Percentiles rank a stretch among this genome's conserved stretches.
These are phyloP conservation scores for Himalopsyche phryganea DNA, from an alignment of 1,140 invertebrate species.

Conservation along the genomic window DNA sequence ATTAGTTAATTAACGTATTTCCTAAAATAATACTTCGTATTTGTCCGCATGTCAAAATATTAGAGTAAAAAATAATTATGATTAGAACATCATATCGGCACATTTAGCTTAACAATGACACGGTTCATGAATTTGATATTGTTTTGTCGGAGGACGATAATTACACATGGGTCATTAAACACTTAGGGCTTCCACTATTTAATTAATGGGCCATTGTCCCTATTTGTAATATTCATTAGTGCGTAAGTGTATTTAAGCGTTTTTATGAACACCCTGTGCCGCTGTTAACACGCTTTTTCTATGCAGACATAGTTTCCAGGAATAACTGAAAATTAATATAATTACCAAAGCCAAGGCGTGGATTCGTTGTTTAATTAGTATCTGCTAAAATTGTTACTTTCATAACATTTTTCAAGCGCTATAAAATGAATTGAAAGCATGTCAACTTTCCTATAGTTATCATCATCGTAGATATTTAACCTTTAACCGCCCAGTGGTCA, in stretches of 20 bases:
- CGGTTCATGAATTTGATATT: constrained; percentile 22
- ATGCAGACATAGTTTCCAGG: background rate
- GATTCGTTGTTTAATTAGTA: background rate
- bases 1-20: no score
- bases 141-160: constrained; percentile 21
- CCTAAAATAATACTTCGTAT: no score
- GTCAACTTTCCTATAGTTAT: no score
- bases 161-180: constrained; percentile 30
- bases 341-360: background rate
- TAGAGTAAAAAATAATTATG: no score
- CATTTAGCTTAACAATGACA: constrained; percentile 17
- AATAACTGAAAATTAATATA: background rate
- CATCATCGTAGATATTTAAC: no score
- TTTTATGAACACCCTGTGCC: constrained; percentile 15
- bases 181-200: constrained; percentile 11
- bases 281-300: constrained; percentile 2
- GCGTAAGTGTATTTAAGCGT: constrained; percentile 14
- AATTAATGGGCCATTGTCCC: constrained; percentile 32
- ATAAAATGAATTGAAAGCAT: no score
- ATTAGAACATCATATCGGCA: no score
- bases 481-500: no score
- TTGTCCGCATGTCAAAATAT: no score
- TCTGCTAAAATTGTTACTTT: background rate
- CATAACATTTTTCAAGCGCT: background rate
- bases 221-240: constrained; percentile 21